Base-by-base conservation (phyloP, 1,140 invertebrate species). In the Eueides isabella region DNA sequence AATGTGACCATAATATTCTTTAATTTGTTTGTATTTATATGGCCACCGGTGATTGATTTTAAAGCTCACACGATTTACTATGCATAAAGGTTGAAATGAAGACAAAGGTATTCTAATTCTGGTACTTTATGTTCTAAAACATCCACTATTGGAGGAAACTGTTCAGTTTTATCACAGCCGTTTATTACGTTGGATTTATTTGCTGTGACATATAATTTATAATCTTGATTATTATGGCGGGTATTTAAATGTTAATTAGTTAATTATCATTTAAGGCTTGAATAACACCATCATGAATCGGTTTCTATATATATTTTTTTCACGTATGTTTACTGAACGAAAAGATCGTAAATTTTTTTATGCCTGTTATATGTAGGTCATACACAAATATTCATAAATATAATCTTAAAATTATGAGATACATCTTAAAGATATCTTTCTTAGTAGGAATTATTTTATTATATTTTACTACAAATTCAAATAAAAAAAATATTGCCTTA, bases 21-120 rank as follows among this genome's bases (percentile, higher is more conserved):
- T 79, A 76, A 81, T 77, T 81, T 79, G 77, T 81, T 66, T 44
- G 79, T 79, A 80, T 83, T 83, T 78, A 76, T 72, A 62, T 79
- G 65, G 65, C 14, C 55, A 75, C 61, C 63, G 62, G 79, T 82
- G 85, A 86, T 86, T 85, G 83, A 85, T 86, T 83, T 85, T 83
- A 85, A 76, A 77, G 79, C 73, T 72, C 35, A 72, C 48, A 61
- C 67, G 65, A 83, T 85, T 86, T 85, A 86, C 70, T 74, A 69
- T 73, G 61, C 29, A 33, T 71, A 55, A 55, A 55, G 48, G 48
- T 74, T 64, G 33, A 72, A 65, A 67, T 68, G 26, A 38, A 76
- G 69, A 81, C 76, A 79, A 78, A 76, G 71, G 77, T 72, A 73
- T 76, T 38, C 61, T 65, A 35, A 69, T 75, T 77, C 75, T 78